A percentile compares a stretch with the other conserved stretches of the same genome.
phyloP scores from a whole-genome alignment of 2,113 vertebrate species.

The Oncorhynchus masou region DNA sequence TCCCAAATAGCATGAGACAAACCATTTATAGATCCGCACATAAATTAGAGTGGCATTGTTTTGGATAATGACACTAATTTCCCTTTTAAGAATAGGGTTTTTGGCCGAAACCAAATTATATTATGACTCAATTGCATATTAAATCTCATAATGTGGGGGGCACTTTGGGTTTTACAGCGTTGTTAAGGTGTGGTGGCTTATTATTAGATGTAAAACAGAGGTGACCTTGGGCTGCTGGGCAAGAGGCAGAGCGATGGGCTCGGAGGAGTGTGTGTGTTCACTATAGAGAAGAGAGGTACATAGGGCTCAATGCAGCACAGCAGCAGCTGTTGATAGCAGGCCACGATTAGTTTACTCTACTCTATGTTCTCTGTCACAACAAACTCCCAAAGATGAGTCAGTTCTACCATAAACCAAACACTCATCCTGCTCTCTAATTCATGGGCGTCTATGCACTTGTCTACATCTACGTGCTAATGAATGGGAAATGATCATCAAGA shows the following conservation, averaged over 20 bases:
- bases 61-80: constrained; percentile 28
- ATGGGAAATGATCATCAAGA: neutral
- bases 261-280: constrained; percentile 15
- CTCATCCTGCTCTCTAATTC: constrained; percentile 18
- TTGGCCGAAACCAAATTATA: constrained; percentile 29
- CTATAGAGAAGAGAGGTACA: constrained; percentile 52
- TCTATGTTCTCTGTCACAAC: constrained; percentile 42
- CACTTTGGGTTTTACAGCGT: constrained; percentile 23
- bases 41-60: constrained; percentile 52
- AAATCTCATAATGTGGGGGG: constrained; percentile 13
- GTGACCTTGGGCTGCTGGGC: constrained; percentile 54
- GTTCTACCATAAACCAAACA: constrained; percentile 18
- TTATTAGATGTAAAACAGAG: constrained; percentile 39
- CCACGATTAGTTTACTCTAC: constrained; percentile 41
- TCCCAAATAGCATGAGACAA: constrained; percentile 62
- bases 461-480: constrained; percentile 3
- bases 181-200: constrained; percentile 10
- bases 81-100: constrained; percentile 28
- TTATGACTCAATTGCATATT: constrained; percentile 39
- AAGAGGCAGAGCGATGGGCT: neutral
- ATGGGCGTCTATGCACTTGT: constrained; percentile 23
- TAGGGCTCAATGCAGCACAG: constrained; percentile 24
- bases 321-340: constrained; percentile 15
- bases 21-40: constrained; percentile 59
- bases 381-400: constrained; percentile 40